Conservation (phyloP, 2,888 invertebrate genomes). For the Agrochola circellaris region DNA sequence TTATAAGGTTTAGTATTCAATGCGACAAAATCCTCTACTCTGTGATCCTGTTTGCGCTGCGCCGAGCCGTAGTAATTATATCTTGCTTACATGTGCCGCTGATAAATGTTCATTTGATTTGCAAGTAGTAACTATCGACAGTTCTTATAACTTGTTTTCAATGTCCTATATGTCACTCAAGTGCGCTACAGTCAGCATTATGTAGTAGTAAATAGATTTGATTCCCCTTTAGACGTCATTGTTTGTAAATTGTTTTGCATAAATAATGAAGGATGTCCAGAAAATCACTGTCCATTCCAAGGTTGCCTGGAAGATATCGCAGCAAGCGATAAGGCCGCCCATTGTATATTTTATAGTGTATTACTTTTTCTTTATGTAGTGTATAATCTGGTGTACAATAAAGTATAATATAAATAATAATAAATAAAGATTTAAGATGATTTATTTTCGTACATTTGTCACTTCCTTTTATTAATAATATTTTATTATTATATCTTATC, state of each 20-base stretch:
- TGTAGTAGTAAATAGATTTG: background rate
- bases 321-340: too few relatives aligned
- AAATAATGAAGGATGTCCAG: too few relatives aligned
- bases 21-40: background rate
- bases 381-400: too few relatives aligned
- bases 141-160: background rate
- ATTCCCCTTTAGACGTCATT: background rate
- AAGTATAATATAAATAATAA: too few relatives aligned
- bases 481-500: too few relatives aligned
- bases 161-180: background rate
- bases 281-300: too few relatives aligned
- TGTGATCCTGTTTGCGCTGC: background rate
- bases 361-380: too few relatives aligned
- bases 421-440: too few relatives aligned
- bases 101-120: conserved; percentile 17
- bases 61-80: background rate
- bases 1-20: background rate
- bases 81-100: conserved; percentile 6
- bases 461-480: too few relatives aligned
- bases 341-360: too few relatives aligned
- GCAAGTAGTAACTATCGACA: background rate
- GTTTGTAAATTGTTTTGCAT: background rate
- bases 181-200: background rate
- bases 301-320: too few relatives aligned
- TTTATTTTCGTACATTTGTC: too few relatives aligned